Conservation (phyloP, 2,888 invertebrate species). For the Sisyra nigra region DNA sequence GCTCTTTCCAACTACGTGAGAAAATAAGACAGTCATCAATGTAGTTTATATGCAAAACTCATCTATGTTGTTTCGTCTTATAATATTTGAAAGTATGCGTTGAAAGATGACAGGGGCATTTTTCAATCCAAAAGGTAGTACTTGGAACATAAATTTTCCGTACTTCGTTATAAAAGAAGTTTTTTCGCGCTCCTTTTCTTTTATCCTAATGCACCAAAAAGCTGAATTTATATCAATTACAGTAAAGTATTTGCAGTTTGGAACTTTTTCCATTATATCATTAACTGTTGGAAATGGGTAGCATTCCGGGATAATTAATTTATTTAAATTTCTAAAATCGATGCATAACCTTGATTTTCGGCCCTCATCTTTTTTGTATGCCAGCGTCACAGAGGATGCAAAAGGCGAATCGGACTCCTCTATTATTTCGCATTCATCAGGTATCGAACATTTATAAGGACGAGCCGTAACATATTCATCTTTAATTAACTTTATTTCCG, state of each 20-base stretch:
- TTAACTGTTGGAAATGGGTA: slow-evolving; percentile 12
- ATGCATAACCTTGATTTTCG: slow-evolving; percentile 13
- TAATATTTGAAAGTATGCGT: slow-evolving; percentile 12
- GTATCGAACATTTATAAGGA: slow-evolving; percentile 13
- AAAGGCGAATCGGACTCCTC: slow-evolving; percentile 16
- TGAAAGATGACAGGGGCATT: slow-evolving; percentile 15
- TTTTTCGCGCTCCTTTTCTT: slow-evolving; percentile 12
- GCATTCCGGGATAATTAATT: slow-evolving; percentile 9
- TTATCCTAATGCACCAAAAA: slow-evolving; percentile 13
- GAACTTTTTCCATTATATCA: slow-evolving; percentile 10
- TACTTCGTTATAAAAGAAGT: slow-evolving; percentile 12
- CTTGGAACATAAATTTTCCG: slow-evolving; percentile 11
- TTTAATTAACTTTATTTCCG: slow-evolving; percentile 12
- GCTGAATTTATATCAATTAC: slow-evolving; percentile 6
- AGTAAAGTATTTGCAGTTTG: slow-evolving; percentile 10
- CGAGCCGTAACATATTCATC: slow-evolving; percentile 13
- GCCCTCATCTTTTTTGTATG: slow-evolving; percentile 14
- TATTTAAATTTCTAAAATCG: slow-evolving; percentile 8
- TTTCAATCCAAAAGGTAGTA: slow-evolving; percentile 13
- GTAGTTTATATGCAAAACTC: slow-evolving; percentile 14
- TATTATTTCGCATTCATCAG: slow-evolving; percentile 15
- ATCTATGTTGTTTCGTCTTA: slow-evolving; percentile 13
- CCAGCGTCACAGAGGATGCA: slow-evolving; percentile 12
- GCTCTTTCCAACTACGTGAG: neutral
- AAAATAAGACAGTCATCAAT: slow-evolving; percentile 16